Base-by-base conservation (phyloP, 2,797 vertebrate genomes). In the Pipistrellus kuhlii region DNA sequence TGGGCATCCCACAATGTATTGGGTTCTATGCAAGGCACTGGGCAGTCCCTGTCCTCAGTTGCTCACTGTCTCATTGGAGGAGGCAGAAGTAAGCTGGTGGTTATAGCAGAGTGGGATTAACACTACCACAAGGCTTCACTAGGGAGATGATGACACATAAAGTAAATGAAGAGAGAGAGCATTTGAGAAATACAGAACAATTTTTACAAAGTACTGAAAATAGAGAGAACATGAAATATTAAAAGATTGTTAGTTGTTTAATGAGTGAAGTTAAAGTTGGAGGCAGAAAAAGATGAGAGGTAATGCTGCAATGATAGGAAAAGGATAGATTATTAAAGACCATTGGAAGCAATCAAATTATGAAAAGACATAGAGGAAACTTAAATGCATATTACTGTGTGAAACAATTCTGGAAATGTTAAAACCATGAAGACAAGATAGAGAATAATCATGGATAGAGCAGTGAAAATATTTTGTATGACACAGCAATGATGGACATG, bases 201-300 rank as follows among this genome's bases (percentile, higher is more conserved):
- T 81, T 71, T 72, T n/a, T 55, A 46, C 20, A 38, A 71, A 93
- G 62, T 57, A 11, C 75, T 77, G n/a, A 38, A 59, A 64, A 32
- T 14, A 82, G 94, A 77, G n/a, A 88, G 18, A 92, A 72, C 32
- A 59, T 5, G 35, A 8, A 82, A 73, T 25, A 82, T 46, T 76
- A 53, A 88, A 85, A 25, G 35, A 68, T 12, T 81, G 10, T 66
- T 86, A 18, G 38, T 73, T 77, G 25, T 68, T 85, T 59, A 66
- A 30, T 78, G 38, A 38, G 23, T 41, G 27, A 69, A 84, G 66
- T 73, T 66, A 86, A 92, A 76, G 21, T 68, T 77, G 53, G 18
- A 93, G 48, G 73, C 27, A 66, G 53, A 8, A 57, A 71, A 76
- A 82, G 4, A 32, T 21, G 38, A 91, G 18, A 77, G 30, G 57